These are phyloP conservation scores for Datnioides undecimradiatus DNA, from an alignment of 2,113 vertebrate genomes.

Conservation along the genomic window DNA sequence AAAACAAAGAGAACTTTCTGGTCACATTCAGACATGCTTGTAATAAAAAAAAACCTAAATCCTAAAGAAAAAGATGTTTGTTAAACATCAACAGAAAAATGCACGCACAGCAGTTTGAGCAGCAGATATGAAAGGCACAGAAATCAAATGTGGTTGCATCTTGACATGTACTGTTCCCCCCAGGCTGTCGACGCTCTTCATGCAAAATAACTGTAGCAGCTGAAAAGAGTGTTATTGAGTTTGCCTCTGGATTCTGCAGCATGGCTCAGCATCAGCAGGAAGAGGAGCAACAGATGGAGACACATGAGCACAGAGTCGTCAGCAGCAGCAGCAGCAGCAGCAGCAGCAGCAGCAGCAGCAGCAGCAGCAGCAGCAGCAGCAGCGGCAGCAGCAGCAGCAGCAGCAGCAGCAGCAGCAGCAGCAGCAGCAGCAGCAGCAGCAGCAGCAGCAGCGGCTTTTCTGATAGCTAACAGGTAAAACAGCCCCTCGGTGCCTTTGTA, in stretches of 20 bases:
- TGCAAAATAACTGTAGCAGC: conserved; percentile 39
- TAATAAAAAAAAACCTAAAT: not conserved
- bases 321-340: conserved; percentile 33
- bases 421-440: conserved; percentile 33
- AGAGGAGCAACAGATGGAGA: conserved; percentile 20
- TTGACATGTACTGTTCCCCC: not conserved
- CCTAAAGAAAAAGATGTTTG: not conserved
- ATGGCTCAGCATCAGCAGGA: conserved; percentile 43
- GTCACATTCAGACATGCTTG: not conserved
- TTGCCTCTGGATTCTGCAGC: conserved; percentile 15
- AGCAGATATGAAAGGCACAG: not conserved
- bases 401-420: conserved; percentile 33
- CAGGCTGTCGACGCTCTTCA: conserved; percentile 13
- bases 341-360: conserved; percentile 31
- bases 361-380: conserved; percentile 43
- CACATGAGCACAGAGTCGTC: too few species aligned
- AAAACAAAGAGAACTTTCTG: not conserved
- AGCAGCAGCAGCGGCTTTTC: conserved; percentile 23
- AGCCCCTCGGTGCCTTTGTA: not conserved
- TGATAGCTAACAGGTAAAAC: conserved; percentile 5
- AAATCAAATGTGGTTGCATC: not conserved
- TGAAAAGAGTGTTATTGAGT: conserved; percentile 23
- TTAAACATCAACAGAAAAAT: not conserved
- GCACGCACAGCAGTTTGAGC: conserved; percentile 1
- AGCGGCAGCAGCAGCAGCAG: conserved; percentile 41